Evolutionary conservation across 2,113 vertebrate species (phyloP), one percentile per base, ranked within the genome.

Genomic region (Ptyas mucosa): DNA sequence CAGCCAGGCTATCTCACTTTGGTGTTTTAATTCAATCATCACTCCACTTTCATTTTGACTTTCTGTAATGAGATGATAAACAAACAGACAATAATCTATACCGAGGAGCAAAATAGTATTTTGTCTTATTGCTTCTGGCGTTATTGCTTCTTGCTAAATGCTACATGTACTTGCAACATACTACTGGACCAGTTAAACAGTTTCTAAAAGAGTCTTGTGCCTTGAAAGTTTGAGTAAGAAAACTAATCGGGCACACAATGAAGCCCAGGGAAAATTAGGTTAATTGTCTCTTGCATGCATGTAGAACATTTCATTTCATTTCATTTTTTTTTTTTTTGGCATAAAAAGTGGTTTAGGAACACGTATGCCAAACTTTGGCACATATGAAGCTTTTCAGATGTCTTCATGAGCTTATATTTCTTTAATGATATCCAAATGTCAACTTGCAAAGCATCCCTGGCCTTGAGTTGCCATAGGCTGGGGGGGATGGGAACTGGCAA

Each of bases 181-280:
- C 98, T 98, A 97, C 97, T 96, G 97, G 96, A 96, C 94, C 95
- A 97, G 95, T 97, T 98, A 97, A 54, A 97, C 97, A 96, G 95
- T 95, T 96, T 98, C 97, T 97, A 97, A 98, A 98, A 98, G 97
- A 98, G 97, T 98, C 98, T 98, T 98, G 97, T 98, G 98, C 97
- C 97, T 97, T 98, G 97, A 96, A 97, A 97, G 97, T 98, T 98
- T 97, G 97, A 98, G 98, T 98, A 98, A 98, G 97, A 97, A 98
- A 98, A 96, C 95, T 97, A 98, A 98, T 96, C 97, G 96, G 97
- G 98, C 94, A 97, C 96, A 98, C 97, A 98, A 97, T 95, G 95
- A 98, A 98, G 96, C 95, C 97, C 93, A 91, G 89, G 95, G 96
- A 96, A 97, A 97, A 97, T 97, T 95, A 97, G 96, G 98, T 46